Conservation (phyloP, 2,797 vertebrate genomes). For the Rhynchonycteris naso region DNA sequence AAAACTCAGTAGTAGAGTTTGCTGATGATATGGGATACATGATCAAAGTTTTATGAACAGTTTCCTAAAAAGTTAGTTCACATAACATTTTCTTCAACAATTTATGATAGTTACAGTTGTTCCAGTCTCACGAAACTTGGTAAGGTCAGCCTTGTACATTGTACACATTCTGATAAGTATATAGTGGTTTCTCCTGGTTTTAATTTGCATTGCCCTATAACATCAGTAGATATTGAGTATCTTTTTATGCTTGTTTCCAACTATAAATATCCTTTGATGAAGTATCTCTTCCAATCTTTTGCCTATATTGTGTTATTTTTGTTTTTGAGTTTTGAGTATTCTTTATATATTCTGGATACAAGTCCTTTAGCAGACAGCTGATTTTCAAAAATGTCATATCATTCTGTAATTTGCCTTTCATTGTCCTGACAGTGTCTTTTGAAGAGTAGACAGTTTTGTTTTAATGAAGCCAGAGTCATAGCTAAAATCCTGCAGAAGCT, state of each 20-base stretch:
- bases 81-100: not conserved
- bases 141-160: not conserved
- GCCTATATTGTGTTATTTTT: not conserved
- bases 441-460: not conserved
- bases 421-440: not conserved
- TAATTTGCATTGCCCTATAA: not conserved
- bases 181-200: not conserved
- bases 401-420: not conserved
- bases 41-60: not conserved
- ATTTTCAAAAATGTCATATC: not conserved
- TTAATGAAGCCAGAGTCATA: not conserved
- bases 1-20: not conserved
- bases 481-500: not conserved
- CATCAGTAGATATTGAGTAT: not conserved
- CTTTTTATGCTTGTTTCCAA: not conserved
- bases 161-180: not conserved
- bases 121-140: not conserved
- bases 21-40: not conserved
- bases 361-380: not conserved
- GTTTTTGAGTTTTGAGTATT: not conserved
- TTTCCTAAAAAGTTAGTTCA: not conserved
- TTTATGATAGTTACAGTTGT: not conserved
- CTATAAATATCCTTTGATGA: not conserved
- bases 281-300: not conserved
- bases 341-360: not conserved